phyloP scores from a whole-genome alignment of 2,113 vertebrate genomes.

The Philantomba maxwellii region DNA sequence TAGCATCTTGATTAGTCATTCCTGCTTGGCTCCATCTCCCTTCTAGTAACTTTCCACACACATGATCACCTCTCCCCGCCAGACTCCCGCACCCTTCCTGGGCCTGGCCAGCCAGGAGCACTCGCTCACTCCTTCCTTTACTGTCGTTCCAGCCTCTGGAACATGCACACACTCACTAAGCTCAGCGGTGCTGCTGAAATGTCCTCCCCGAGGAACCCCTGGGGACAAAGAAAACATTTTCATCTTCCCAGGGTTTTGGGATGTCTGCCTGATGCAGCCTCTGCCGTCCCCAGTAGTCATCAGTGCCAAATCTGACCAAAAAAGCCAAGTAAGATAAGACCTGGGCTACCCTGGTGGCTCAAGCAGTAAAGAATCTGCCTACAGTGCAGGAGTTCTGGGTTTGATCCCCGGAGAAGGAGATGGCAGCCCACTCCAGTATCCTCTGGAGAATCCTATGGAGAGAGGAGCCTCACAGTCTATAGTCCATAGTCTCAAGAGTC shows the following conservation, averaged over 20 bases:
- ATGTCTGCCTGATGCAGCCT: background rate
- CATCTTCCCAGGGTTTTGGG: background rate
- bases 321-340: background rate
- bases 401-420: background rate
- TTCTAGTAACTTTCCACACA: conserved; percentile 38
- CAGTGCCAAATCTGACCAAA: background rate
- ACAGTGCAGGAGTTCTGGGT: background rate
- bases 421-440: background rate
- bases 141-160: background rate
- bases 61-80: accelerated
- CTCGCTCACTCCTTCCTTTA: background rate
- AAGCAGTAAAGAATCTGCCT: background rate
- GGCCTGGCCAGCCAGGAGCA: background rate
- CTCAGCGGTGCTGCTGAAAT: background rate
- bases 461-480: background rate
- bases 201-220: background rate
- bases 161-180: background rate
- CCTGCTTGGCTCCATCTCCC: conserved; percentile 4
- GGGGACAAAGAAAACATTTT: background rate
- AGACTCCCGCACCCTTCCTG: background rate
- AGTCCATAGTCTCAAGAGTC: background rate
- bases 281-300: background rate
- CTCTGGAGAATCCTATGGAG: background rate
- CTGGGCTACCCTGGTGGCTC: background rate
- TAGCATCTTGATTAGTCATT: background rate